phyloP scores from a whole-genome alignment of 2,888 invertebrate genomes.

The Athalia circularis region DNA sequence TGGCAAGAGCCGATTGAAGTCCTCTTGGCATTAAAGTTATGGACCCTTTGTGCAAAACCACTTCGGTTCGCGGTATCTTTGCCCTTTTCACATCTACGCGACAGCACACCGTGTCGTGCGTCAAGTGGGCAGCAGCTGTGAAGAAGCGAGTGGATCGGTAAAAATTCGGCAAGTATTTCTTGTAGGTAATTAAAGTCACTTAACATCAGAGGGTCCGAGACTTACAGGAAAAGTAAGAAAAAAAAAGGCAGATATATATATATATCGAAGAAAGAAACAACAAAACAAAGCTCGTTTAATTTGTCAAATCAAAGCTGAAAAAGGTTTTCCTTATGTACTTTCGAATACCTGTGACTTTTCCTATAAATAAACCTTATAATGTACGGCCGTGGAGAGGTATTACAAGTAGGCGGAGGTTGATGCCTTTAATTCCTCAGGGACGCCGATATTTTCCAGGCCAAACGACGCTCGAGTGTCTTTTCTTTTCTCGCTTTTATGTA shows the following conservation, averaged over 20 bases:
- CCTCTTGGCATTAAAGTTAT: too few relatives aligned
- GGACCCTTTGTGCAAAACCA: too few relatives aligned
- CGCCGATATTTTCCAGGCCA: slow-evolving; percentile 1
- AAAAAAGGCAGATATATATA: too few relatives aligned
- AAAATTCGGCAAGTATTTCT: slow-evolving; percentile 14
- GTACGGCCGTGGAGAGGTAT: background rate
- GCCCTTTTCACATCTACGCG: too few relatives aligned
- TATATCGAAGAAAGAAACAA: too few relatives aligned
- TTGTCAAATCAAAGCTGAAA: slow-evolving; percentile 2
- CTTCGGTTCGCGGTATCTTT: too few relatives aligned
- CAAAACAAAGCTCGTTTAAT: slow-evolving; percentile 19
- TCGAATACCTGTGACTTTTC: background rate
- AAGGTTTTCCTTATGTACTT: background rate
- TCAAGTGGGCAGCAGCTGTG: too few relatives aligned
- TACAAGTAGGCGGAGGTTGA: too few relatives aligned
- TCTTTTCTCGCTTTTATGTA: background rate
- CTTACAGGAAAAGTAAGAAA: slow-evolving; percentile 8
- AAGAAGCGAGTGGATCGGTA: background rate
- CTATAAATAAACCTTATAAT: slow-evolving; percentile 8
- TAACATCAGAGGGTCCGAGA: slow-evolving; percentile 13
- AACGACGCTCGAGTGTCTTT: background rate
- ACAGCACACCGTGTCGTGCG: too few relatives aligned
- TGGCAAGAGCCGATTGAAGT: too few relatives aligned
- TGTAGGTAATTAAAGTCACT: slow-evolving; percentile 21
- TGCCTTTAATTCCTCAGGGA: background rate